Evolutionary conservation across 2,113 vertebrate species (phyloP).

Genomic region (Canis aureus): DNA sequence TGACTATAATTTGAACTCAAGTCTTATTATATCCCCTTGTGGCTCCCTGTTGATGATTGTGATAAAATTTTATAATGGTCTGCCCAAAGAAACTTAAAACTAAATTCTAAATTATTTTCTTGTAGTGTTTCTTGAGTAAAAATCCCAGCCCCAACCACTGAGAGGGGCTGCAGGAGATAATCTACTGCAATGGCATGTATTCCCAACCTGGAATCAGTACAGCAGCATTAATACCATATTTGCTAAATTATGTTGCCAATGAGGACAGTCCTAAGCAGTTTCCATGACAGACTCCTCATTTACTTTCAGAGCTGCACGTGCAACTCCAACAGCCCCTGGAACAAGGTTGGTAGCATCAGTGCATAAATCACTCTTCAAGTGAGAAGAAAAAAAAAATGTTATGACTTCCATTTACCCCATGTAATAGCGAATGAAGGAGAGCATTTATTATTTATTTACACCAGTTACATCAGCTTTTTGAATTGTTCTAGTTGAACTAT

Average conservation of each 20-base stretch:
- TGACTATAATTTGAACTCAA: neutral
- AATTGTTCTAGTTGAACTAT: neutral
- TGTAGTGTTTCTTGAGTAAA: neutral
- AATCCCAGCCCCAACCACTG: neutral
- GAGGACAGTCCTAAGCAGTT: neutral
- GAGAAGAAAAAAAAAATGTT: neutral
- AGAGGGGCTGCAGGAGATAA: neutral
- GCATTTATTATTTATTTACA: conserved; percentile 23
- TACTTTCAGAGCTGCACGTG: neutral
- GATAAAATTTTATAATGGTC: conserved; percentile 15
- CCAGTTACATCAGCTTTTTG: neutral
- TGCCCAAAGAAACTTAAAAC: neutral
- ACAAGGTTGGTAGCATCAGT: conserved; percentile 5
- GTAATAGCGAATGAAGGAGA: conserved; percentile 2
- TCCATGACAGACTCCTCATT: neutral
- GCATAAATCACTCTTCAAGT: neutral
- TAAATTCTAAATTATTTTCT: neutral
- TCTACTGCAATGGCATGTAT: neutral
- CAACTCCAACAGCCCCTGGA: neutral
- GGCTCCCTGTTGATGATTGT: neutral
- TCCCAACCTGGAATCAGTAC: neutral
- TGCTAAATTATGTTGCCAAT: conserved; percentile 34
- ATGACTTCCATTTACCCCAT: neutral
- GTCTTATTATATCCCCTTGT: neutral
- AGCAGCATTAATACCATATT: neutral